These are phyloP conservation scores for Aptenodytes forsteri DNA, from an alignment of 2,113 vertebrate genomes.

Conservation along the genomic window DNA sequence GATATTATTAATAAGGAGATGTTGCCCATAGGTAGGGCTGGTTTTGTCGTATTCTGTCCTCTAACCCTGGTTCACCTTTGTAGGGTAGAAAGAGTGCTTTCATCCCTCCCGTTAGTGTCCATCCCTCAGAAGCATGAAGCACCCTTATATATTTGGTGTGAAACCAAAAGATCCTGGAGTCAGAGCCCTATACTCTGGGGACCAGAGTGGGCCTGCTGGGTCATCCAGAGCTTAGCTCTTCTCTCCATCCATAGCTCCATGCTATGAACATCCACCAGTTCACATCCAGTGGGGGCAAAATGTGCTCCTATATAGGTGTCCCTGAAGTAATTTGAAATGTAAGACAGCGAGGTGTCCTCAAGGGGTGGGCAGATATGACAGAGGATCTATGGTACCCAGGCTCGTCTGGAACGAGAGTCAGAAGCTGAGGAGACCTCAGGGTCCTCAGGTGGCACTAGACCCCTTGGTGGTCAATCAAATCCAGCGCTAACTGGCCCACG, in stretches of 20 bases:
- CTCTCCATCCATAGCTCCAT: neutral
- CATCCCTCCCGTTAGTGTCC: neutral
- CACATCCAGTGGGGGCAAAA: neutral
- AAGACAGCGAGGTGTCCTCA: neutral
- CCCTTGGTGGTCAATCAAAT: neutral
- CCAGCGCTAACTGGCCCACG: neutral
- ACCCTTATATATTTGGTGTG: neutral
- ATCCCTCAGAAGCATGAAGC: neutral
- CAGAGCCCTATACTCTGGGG: neutral
- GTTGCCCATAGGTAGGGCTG: neutral
- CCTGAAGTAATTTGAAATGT: neutral
- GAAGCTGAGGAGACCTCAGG: neutral
- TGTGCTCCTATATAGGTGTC: neutral
- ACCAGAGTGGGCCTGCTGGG: neutral
- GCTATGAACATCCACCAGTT: neutral
- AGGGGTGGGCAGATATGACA: neutral
- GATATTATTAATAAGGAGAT: neutral
- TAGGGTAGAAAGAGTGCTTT: neutral
- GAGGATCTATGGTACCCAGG: neutral
- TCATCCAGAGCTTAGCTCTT: neutral
- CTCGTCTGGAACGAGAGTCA: accelerated
- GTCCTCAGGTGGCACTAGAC: neutral
- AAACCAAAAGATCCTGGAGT: neutral
- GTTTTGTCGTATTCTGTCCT: neutral
- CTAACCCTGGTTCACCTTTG: neutral